Base-by-base conservation (phyloP, 1,140 invertebrate species). In the Philopotamus ludificatus region DNA sequence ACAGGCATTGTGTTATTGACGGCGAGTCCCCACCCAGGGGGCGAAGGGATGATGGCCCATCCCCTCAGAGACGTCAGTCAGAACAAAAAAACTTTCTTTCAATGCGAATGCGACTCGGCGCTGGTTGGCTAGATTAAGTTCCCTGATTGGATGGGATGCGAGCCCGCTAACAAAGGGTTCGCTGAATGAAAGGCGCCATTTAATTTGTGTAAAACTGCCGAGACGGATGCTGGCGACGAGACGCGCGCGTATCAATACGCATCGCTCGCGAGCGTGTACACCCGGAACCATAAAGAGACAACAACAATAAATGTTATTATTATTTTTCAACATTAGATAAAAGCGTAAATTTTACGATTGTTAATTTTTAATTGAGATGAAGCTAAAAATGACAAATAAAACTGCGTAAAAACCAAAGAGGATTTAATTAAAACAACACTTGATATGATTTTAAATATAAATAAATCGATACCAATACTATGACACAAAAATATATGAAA, bases 71-170 rank as follows among this genome's bases (percentile, higher is more conserved):
- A 51, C 22, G 49, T 57, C 53, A 57, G 20, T 57, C 53, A 57
- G 16, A 39, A 23, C 39, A 47, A 60, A 60, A 54, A 47, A 47
- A 45, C 22, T 60, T 60, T 45, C 57, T 60, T 60, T 49, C 57
- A 60, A 60, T 60, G 42, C 57, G 57, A 60, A 47, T 60, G 34
- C 57, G 57, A 42, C 47, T 60, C 47, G 22, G 57, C 57, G 25
- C 47, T n/a, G 57, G 20, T 60, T n/a, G 57, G 20, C 57, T 9
- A 60, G 57, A 60, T 60, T 60, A 60, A 60, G 57, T 60, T 60
- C 47, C 57, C 57, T 60, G 57, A 60, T 60, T 60, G 57, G 57
- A 60, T 60, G 57, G 57, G 57, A 60, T 60, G 57, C 47, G 57
- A 60, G 47, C 23, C 47, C 57, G 44, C 44, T 22, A 47, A 60